phyloP scores from a whole-genome alignment of 2,888 invertebrate genomes.

The Ceriagrion tenellum region DNA sequence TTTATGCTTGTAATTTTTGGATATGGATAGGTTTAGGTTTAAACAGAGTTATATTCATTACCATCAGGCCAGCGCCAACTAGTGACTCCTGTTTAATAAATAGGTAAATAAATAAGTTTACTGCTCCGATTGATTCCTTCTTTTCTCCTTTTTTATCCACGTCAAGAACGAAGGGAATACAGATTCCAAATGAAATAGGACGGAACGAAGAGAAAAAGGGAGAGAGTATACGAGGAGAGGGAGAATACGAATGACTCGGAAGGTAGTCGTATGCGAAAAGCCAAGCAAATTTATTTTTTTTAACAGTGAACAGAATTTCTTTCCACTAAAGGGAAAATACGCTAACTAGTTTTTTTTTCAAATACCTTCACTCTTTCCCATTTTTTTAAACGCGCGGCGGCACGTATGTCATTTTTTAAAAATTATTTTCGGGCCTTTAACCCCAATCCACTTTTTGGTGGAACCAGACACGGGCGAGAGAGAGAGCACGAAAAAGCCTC shows the following conservation, averaged over 20 bases:
- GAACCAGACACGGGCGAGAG: slow-evolving; percentile 12
- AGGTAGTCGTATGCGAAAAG: neutral
- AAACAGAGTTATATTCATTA: too few species aligned
- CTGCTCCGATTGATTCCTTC: too few species aligned
- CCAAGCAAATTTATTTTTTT: neutral
- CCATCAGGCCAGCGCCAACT: too few species aligned
- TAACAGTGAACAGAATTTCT: neutral
- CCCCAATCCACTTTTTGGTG: neutral
- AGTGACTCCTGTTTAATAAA: too few species aligned
- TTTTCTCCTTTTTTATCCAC: neutral
- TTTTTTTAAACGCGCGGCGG: neutral
- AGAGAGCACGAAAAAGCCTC: slow-evolving; percentile 14
- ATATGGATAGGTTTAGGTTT: too few species aligned
- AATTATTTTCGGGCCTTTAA: neutral
- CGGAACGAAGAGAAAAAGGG: neutral
- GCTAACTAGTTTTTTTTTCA: neutral
- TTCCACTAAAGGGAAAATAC: neutral
- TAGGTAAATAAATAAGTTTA: too few species aligned
- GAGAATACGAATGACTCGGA: neutral
- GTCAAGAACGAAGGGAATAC: neutral
- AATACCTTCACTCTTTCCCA: neutral
- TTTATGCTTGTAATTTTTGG: too few species aligned
- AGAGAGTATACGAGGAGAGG: neutral
- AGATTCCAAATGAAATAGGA: neutral
- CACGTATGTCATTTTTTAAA: neutral